A percentile compares a stretch with the other conserved stretches of the same genome.
phyloP scores from a whole-genome alignment of 2,888 invertebrate genomes.

The Hemistola chrysoprasaria region DNA sequence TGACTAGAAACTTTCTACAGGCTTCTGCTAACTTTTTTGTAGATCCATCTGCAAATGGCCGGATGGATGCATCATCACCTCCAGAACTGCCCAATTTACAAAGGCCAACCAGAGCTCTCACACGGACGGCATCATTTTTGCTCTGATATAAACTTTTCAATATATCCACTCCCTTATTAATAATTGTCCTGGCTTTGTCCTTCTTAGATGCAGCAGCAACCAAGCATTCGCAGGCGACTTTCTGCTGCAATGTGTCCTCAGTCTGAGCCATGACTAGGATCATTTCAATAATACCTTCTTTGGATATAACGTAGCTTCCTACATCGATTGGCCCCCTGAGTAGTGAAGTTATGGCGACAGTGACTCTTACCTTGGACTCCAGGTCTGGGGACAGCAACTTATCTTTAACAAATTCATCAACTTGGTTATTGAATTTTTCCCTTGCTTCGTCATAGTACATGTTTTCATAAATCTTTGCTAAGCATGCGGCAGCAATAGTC shows the following conservation, averaged over 20 bases:
- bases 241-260: conserved; percentile 94
- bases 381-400: conserved; percentile 92
- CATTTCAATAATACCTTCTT: conserved; percentile 96
- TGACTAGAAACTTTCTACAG: conserved; percentile 94
- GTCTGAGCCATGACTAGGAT: conserved; percentile 98
- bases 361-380: conserved; percentile 94
- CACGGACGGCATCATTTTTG: conserved; percentile 94
- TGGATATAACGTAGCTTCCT: conserved; percentile 92
- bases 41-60: conserved; percentile 97
- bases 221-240: conserved; percentile 97
- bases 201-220: conserved; percentile 98
- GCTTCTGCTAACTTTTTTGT: conserved; percentile 96
- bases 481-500: conserved; percentile 94
- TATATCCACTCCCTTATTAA: conserved; percentile 94
- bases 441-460: conserved; percentile 95
- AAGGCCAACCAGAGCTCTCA: conserved; percentile 94
- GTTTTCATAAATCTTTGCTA: conserved; percentile 96
- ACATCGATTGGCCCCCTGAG: conserved; percentile 96
- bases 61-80: conserved; percentile 96
- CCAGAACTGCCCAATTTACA: conserved; percentile 98
- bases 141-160: conserved; percentile 96
- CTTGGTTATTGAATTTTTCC: conserved; percentile 87
- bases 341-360: conserved; percentile 93
- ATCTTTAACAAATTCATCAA: conserved; percentile 93
- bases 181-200: conserved; percentile 95